These are phyloP conservation scores for Psix sp. DNA, from an alignment of 1,140 invertebrate genomes.

Conservation along the genomic window DNA sequence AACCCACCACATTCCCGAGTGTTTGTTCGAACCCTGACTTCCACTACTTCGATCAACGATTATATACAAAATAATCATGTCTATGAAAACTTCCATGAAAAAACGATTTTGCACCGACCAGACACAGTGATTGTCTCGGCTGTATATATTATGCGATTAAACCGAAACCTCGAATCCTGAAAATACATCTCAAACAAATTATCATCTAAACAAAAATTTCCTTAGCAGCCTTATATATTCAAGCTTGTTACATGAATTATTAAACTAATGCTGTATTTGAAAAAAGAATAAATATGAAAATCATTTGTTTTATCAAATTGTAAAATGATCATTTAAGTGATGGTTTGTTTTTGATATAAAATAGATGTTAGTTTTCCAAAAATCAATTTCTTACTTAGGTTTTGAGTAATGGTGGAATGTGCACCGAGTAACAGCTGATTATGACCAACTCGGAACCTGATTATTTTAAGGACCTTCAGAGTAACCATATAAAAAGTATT, in stretches of 20 bases:
- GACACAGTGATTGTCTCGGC: constrained; percentile 66
- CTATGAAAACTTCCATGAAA: neutral
- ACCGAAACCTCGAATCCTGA: constrained; percentile 8
- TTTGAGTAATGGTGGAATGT: constrained; percentile 65
- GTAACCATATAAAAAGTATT: constrained; percentile 26
- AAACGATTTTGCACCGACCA: constrained; percentile 73
- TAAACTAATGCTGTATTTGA: too few species aligned
- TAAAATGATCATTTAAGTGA: neutral
- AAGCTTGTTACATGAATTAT: too few species aligned
- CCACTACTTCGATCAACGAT: too few species aligned
- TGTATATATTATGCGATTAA: constrained; percentile 44
- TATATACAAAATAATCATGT: too few species aligned
- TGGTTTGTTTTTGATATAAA: too few species aligned
- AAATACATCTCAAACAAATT: constrained; percentile 1
- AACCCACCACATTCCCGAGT: constrained; percentile 1
- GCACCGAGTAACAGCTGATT: constrained; percentile 64
- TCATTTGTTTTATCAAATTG: neutral
- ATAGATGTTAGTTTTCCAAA: too few species aligned
- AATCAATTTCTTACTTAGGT: constrained; percentile 6
- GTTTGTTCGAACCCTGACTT: constrained; percentile 2
- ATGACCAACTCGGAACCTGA: constrained; percentile 67
- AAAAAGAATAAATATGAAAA: too few species aligned
- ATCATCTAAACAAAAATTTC: neutral
- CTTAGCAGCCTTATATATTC: too few species aligned
- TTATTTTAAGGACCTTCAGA: constrained; percentile 8